A percentile compares a stretch with the other conserved stretches of the same genome.
phyloP scores from a whole-genome alignment of 2,113 vertebrate genomes.

The Dasyornis broadbenti region DNA sequence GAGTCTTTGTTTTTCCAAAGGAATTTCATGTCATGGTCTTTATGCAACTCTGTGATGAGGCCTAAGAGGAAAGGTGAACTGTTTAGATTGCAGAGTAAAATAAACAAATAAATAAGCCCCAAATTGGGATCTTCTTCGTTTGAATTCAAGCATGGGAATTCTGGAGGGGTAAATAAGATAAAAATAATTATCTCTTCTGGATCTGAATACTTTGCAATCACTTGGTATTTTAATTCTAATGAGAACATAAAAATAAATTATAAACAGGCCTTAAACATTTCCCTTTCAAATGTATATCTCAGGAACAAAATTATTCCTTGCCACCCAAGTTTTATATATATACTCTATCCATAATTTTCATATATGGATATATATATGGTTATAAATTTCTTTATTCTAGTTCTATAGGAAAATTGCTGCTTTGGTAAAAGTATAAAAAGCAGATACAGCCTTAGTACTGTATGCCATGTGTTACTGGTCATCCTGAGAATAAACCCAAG shows the following conservation, averaged over 20 bases:
- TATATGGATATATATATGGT: background rate
- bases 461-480: background rate
- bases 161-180: background rate
- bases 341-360: background rate
- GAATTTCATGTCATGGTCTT: fast-evolving
- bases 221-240: slow-evolving; percentile 26
- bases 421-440: background rate
- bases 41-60: background rate
- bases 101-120: background rate
- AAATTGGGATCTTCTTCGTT: background rate
- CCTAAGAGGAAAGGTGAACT: background rate
- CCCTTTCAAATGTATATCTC: background rate
- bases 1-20: background rate
- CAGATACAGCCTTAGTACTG: background rate
- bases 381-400: background rate
- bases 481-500: slow-evolving; percentile 1
- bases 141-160: background rate
- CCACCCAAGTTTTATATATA: background rate
- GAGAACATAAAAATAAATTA: background rate
- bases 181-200: background rate
- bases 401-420: background rate
- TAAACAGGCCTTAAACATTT: background rate
- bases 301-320: slow-evolving; percentile 10
- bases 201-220: background rate
- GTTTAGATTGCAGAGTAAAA: background rate